phyloP scores from a whole-genome alignment of 2,797 vertebrate species.

The Chelonia mydas region DNA sequence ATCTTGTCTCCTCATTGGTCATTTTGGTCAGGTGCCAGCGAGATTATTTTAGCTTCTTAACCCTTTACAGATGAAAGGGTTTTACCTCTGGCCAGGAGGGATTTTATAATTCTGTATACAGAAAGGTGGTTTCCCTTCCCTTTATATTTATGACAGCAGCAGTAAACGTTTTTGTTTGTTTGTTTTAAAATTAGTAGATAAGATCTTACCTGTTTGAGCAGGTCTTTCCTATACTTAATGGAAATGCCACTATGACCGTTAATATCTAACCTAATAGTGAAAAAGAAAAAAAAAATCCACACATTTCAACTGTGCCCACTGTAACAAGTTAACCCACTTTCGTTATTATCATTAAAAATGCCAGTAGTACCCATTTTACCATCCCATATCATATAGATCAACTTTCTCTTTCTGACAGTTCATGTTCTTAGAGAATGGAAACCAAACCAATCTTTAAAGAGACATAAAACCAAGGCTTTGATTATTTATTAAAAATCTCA shows the following conservation, averaged over 20 bases:
- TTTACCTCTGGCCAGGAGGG: too few species aligned
- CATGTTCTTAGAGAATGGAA: neutral
- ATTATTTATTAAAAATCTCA: neutral
- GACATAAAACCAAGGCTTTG: accelerated
- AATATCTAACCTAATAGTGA: neutral
- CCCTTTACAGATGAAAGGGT: too few species aligned
- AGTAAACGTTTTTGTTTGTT: neutral
- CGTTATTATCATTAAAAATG: neutral
- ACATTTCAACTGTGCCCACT: neutral
- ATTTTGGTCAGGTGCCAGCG: too few species aligned
- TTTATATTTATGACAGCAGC: neutral
- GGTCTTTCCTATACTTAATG: neutral
- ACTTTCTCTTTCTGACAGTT: neutral
- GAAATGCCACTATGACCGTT: neutral
- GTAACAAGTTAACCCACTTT: neutral
- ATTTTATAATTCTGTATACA: too few species aligned
- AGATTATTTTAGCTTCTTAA: too few species aligned
- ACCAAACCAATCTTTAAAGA: neutral
- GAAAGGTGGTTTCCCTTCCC: too few species aligned
- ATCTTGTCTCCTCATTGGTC: too few species aligned
- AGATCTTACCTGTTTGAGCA: neutral
- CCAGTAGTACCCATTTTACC: neutral
- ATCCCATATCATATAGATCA: neutral
- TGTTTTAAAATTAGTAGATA: neutral
- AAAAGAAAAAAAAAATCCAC: neutral